A percentile compares a stretch with the other conserved stretches of the same genome.
Conservation (phyloP, 2,888 invertebrate genomes). For the Aplocera efformata region DNA sequence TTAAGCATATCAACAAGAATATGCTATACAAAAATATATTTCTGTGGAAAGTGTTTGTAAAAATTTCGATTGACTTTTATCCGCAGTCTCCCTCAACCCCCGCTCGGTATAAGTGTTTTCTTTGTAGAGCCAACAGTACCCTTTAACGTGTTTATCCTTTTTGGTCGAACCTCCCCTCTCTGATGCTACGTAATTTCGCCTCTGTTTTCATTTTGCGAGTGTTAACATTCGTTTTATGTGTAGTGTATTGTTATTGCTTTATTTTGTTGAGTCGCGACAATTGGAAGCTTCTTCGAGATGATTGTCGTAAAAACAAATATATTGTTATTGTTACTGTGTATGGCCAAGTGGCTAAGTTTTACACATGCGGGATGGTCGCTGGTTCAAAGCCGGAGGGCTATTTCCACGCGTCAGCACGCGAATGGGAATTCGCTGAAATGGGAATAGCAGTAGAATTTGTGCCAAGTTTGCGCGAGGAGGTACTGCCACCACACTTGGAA, state of each 20-base stretch:
- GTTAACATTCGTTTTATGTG: conserved; percentile 25
- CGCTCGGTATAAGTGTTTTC: conserved; percentile 70
- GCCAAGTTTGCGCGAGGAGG: too few species aligned
- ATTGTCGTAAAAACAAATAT: too few species aligned
- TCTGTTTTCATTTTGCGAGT: conserved; percentile 48
- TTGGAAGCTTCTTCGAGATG: conserved; percentile 1
- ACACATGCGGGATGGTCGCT: too few species aligned
- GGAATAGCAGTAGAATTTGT: too few species aligned
- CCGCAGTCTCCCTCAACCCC: conserved; percentile 38
- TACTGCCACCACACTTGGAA: too few species aligned
- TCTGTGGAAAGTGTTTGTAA: conserved; percentile 45
- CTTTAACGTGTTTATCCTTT: conserved; percentile 77
- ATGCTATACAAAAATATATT: conserved; percentile 18
- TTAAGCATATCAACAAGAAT: conserved; percentile 21
- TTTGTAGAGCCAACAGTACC: conserved; percentile 71
- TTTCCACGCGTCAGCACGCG: too few species aligned
- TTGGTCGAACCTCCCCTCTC: conserved; percentile 60
- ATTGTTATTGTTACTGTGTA: too few species aligned
- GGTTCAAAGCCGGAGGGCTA: too few species aligned
- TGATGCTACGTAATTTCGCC: conserved; percentile 52
- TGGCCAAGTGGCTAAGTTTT: too few species aligned
- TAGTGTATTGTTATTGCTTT: conserved; percentile 24
- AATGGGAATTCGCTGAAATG: too few species aligned
- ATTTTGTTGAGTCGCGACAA: conserved; percentile 21
- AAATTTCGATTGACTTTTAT: conserved; percentile 67